Conservation (phyloP, 2,888 invertebrate genomes). For the Nephrotoma guestfalica region DNA sequence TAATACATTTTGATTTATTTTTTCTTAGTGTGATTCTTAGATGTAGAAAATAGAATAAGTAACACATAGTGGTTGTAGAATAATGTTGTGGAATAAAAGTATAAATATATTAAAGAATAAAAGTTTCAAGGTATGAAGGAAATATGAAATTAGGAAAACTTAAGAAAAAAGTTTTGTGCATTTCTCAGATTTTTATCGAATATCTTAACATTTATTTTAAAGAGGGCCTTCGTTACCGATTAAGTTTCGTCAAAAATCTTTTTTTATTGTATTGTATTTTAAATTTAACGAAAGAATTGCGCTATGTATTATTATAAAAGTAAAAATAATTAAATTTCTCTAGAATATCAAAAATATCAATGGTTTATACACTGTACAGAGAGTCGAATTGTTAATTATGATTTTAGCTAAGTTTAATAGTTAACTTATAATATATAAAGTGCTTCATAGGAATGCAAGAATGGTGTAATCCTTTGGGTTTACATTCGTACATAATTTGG, state of each 20-base stretch:
- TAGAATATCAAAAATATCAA: not conserved
- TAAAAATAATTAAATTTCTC: not conserved
- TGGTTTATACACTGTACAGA: not conserved
- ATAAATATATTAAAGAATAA: not conserved
- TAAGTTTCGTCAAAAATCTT: constrained; percentile 36
- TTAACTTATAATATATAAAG: not conserved
- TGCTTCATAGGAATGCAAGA: too few species aligned
- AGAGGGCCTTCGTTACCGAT: constrained; percentile 34
- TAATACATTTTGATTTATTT: not conserved
- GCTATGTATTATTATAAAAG: not conserved
- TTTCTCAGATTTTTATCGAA: not conserved
- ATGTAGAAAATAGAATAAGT: not conserved
- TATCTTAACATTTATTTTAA: constrained; percentile 17
- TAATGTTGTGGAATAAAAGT: not conserved
- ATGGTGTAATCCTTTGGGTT: too few species aligned
- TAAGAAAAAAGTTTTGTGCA: not conserved
- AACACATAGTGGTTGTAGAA: not conserved
- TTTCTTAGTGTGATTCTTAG: not conserved
- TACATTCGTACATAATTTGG: too few species aligned
- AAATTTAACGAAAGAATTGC: constrained; percentile 32
- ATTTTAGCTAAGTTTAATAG: not conserved
- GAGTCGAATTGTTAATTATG: not conserved
- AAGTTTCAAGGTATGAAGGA: not conserved
- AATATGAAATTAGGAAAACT: not conserved
- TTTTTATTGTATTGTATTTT: not conserved